These are phyloP conservation scores for Strongylocentrotus purpuratus DNA, from an alignment of 35 echinoderm and acorn worm species.

Conservation along the genomic window DNA sequence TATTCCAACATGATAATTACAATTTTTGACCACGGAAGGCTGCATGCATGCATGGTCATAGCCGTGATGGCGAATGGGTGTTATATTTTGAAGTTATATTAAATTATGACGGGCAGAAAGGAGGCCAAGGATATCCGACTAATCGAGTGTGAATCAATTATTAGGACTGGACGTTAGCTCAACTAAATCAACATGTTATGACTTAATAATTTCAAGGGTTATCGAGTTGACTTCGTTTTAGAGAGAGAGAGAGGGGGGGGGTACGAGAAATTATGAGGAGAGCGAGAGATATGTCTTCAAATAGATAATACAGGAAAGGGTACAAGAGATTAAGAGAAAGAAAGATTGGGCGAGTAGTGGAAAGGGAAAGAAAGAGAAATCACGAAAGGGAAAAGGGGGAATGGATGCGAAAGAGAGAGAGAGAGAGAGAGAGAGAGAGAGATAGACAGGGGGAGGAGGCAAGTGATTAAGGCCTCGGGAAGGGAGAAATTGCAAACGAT, in stretches of 20 bases:
- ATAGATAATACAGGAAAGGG: no score
- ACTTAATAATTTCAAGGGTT: background rate
- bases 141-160: background rate
- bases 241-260: no score
- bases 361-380: no score
- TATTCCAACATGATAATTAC: background rate
- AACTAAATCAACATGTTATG: background rate
- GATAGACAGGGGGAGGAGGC: background rate
- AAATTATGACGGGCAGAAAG: background rate
- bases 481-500: background rate
- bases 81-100: no score
- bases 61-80: background rate
- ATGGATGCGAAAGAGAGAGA: background rate
- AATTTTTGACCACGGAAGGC: background rate
- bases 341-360: no score
- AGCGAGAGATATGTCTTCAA: no score
- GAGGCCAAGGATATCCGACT: background rate
- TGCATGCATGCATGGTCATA: background rate
- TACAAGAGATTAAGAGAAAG: no score
- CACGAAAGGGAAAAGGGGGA: no score
- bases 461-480: background rate
- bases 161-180: background rate
- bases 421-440: background rate
- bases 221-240: background rate
- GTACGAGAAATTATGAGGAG: no score